These are phyloP conservation scores for Valencia hispanica DNA, from an alignment of 2,797 vertebrate genomes.

Conservation along the genomic window DNA sequence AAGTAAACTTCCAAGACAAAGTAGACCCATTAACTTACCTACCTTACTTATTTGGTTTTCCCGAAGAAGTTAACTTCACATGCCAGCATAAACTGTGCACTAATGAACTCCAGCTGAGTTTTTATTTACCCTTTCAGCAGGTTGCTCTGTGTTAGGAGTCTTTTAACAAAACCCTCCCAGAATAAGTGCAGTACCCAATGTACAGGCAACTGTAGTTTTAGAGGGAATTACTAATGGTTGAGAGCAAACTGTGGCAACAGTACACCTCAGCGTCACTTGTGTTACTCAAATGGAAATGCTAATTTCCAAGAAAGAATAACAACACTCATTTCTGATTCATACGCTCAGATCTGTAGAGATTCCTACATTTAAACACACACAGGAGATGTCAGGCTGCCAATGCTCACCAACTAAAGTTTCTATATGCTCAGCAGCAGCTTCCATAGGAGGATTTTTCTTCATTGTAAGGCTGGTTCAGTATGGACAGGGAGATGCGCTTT, in stretches of 20 bases:
- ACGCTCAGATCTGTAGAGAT: conserved; percentile 23
- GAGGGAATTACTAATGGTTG: conserved; percentile 12
- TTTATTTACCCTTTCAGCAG: conserved; percentile 12
- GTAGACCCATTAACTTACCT: background rate
- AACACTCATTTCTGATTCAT: conserved; percentile 27
- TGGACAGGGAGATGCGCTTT: conserved; percentile 42
- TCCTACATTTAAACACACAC: conserved; percentile 19
- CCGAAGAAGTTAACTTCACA: background rate
- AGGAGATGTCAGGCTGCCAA: conserved; percentile 35
- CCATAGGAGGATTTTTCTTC: conserved; percentile 50
- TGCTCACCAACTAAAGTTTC: conserved; percentile 36
- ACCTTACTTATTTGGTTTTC: background rate
- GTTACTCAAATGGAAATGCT: conserved; percentile 5
- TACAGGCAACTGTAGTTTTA: conserved; percentile 18
- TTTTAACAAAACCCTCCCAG: conserved; percentile 19
- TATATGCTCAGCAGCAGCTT: conserved; percentile 25
- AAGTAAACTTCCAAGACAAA: too few species aligned
- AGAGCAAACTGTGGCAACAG: conserved; percentile 33
- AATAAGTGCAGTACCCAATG: conserved; percentile 13
- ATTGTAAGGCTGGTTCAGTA: conserved; percentile 36
- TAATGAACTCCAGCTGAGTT: background rate
- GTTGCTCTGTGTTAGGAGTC: conserved; percentile 26
- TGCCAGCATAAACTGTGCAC: background rate
- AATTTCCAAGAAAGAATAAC: conserved; percentile 19
- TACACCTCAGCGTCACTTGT: conserved; percentile 22